phyloP scores from a whole-genome alignment of 2,888 invertebrate genomes.

The Ophion ventricosus region DNA sequence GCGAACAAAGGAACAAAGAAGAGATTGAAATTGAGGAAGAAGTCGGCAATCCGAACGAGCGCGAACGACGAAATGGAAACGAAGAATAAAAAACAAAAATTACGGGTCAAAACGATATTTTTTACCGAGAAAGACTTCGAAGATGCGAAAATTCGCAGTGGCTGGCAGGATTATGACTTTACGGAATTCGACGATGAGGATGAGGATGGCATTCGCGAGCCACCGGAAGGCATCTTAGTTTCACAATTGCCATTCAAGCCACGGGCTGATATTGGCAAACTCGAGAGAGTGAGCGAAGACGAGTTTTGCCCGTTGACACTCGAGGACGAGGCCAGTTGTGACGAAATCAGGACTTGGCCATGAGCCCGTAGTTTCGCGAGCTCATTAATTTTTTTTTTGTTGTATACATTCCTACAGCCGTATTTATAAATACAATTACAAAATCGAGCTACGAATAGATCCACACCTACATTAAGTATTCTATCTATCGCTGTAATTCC shows the following conservation, averaged over 20 bases:
- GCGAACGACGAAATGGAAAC: slow-evolving; percentile 26
- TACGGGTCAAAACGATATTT: slow-evolving; percentile 70
- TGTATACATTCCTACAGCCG: not conserved
- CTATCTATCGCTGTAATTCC: too few species aligned
- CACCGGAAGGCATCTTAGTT: slow-evolving; percentile 72
- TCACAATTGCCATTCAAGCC: slow-evolving; percentile 78
- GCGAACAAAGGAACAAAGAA: slow-evolving; percentile 43
- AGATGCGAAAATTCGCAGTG: slow-evolving; percentile 52
- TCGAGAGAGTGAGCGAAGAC: slow-evolving; percentile 77
- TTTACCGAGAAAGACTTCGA: slow-evolving; percentile 75
- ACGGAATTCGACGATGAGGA: slow-evolving; percentile 77
- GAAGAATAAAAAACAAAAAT: slow-evolving; percentile 59
- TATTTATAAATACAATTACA: not conserved
- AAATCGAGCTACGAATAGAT: not conserved
- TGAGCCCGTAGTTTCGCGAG: slow-evolving; percentile 55
- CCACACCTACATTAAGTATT: not conserved
- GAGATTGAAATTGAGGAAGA: slow-evolving; percentile 30
- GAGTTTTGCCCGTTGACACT: slow-evolving; percentile 80
- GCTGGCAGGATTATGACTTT: slow-evolving; percentile 74
- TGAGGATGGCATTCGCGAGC: slow-evolving; percentile 63
- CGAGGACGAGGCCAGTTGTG: slow-evolving; percentile 77
- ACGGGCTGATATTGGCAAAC: slow-evolving; percentile 76
- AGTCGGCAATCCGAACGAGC: slow-evolving; percentile 30
- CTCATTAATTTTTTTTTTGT: slow-evolving; percentile 31
- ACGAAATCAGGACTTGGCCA: slow-evolving; percentile 75